phyloP scores from a whole-genome alignment of 2,888 invertebrate genomes.

The Bedellia somnulentella region DNA sequence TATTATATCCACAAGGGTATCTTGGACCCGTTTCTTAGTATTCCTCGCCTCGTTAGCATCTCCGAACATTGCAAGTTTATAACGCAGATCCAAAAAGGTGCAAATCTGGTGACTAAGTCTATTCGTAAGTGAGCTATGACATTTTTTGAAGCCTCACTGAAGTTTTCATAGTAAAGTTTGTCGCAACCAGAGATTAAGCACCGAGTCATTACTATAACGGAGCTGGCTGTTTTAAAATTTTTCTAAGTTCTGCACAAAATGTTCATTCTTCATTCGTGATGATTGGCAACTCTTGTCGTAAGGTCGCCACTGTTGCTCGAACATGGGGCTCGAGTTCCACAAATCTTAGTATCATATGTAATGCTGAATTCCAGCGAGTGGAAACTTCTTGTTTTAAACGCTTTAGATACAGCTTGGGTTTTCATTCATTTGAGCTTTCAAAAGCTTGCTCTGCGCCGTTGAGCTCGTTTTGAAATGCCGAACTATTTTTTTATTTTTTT shows the following conservation, averaged over 20 bases:
- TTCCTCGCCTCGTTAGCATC: too few species aligned
- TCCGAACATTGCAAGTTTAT: too few species aligned
- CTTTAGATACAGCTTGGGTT: slow-evolving; percentile 6
- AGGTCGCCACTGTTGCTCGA: background rate
- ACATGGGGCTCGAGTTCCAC: slow-evolving; percentile 2
- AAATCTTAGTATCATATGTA: slow-evolving; percentile 4
- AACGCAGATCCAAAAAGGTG: too few species aligned
- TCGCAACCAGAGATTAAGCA: too few species aligned
- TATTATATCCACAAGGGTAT: too few species aligned
- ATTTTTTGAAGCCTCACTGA: too few species aligned
- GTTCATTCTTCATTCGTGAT: slow-evolving; percentile 5
- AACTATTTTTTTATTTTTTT: slow-evolving; percentile 12
- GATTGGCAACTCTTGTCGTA: slow-evolving; percentile 2
- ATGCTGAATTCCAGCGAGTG: slow-evolving; percentile 6
- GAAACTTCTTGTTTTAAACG: slow-evolving; percentile 5
- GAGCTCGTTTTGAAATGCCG: slow-evolving; percentile 11
- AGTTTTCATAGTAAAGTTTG: too few species aligned
- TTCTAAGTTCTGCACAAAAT: background rate
- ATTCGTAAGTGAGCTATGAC: too few species aligned
- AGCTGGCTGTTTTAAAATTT: slow-evolving; percentile 1
- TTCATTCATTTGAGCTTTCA: slow-evolving; percentile 5
- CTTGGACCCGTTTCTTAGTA: too few species aligned
- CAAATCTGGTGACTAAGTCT: too few species aligned
- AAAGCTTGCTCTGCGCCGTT: slow-evolving; percentile 9
- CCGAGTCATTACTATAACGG: too few species aligned